These are phyloP conservation scores for Helicoverpa armigera DNA, from an alignment of 1,140 invertebrate genomes.

Conservation along the genomic window DNA sequence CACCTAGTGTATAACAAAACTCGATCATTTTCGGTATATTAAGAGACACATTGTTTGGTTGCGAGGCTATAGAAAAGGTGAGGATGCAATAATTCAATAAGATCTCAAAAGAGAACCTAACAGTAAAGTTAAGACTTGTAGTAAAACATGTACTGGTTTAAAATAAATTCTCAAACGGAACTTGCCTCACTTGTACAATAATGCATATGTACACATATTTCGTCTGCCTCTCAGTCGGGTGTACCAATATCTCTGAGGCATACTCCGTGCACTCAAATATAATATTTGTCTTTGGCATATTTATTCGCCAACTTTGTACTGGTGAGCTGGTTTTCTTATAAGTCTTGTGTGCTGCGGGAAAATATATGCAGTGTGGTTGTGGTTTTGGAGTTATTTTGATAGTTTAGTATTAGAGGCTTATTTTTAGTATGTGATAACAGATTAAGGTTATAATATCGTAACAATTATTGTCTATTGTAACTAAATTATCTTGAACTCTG, in stretches of 20 bases:
- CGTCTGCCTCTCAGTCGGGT: not conserved
- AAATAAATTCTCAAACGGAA: slow-evolving; percentile 16
- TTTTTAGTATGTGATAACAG: not conserved
- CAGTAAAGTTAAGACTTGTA: not conserved
- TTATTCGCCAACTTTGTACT: slow-evolving; percentile 28
- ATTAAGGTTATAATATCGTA: no score
- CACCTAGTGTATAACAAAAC: no score
- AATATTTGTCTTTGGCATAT: slow-evolving; percentile 38
- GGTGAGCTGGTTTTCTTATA: slow-evolving; percentile 23
- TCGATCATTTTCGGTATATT: no score
- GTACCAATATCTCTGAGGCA: slow-evolving; percentile 24
- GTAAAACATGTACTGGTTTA: not conserved
- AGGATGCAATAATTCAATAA: not conserved
- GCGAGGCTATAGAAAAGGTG: no score
- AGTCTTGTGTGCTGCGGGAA: slow-evolving; percentile 5
- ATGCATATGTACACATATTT: slow-evolving; percentile 26
- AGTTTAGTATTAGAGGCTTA: not conserved
- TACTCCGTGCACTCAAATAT: slow-evolving; percentile 27
- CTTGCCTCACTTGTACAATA: slow-evolving; percentile 14
- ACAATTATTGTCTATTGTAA: no score
- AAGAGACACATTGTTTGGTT: no score
- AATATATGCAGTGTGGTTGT: not conserved
- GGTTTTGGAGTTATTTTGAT: not conserved
- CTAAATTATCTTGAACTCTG: no score
- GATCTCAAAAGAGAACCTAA: not conserved